These are phyloP conservation scores for Busseola fusca DNA, from an alignment of 2,888 invertebrate species.

Conservation along the genomic window DNA sequence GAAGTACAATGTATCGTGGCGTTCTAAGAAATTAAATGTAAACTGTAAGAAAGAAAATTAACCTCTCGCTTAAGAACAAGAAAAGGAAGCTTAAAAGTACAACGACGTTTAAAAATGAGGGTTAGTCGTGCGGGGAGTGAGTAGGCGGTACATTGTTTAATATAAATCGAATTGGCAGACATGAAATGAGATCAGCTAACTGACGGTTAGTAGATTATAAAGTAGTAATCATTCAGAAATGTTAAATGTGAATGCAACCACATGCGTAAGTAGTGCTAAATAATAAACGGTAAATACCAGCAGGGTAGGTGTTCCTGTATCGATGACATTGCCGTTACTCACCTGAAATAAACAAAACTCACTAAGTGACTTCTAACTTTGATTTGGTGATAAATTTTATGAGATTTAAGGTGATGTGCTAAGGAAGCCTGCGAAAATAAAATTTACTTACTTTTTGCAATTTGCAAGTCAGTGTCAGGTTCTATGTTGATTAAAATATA, in stretches of 20 bases:
- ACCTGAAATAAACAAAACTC: slow-evolving; percentile 81
- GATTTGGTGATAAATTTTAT: slow-evolving; percentile 9
- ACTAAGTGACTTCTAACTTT: slow-evolving; percentile 52
- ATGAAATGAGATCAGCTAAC: slow-evolving; percentile 60
- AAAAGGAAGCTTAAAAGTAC: slow-evolving; percentile 40
- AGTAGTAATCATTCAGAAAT: slow-evolving; percentile 43
- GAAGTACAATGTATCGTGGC: slow-evolving; percentile 7
- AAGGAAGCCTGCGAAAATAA: neutral
- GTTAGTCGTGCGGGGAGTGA: slow-evolving; percentile 49
- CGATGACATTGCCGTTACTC: slow-evolving; percentile 90
- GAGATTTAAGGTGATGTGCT: neutral
- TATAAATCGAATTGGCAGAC: slow-evolving; percentile 57
- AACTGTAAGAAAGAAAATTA: slow-evolving; percentile 15
- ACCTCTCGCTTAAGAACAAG: slow-evolving; percentile 23
- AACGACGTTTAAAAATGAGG: slow-evolving; percentile 47
- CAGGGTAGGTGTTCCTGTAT: slow-evolving; percentile 87
- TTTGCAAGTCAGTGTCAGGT: neutral
- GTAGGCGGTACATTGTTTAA: slow-evolving; percentile 52
- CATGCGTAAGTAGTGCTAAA: slow-evolving; percentile 73
- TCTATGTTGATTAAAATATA: neutral
- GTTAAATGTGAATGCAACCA: slow-evolving; percentile 59
- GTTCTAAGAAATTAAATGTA: slow-evolving; percentile 21
- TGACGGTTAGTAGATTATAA: slow-evolving; percentile 62
- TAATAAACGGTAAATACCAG: slow-evolving; percentile 84
- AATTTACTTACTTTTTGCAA: neutral